Base-by-base conservation (phyloP, 2,888 invertebrate genomes). In the Ormyrus pomaceus region DNA sequence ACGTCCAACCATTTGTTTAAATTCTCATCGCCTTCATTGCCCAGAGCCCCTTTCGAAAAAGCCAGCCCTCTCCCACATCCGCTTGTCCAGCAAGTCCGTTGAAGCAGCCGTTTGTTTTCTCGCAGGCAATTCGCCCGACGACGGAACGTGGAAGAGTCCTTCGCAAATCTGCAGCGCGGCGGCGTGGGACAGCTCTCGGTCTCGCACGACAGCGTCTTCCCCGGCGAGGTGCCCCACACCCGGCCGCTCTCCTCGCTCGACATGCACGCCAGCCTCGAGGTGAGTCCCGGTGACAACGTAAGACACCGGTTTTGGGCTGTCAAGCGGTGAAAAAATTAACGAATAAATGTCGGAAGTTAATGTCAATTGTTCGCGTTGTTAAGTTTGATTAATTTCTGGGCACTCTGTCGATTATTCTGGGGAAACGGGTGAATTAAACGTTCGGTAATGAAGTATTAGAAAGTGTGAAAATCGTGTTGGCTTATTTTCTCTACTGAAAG, bases 201-300 rank as follows among this genome's bases (percentile, higher is more conserved):
- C 87, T 97, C 97, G 45, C 97, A 97, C 91, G 97, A 97, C 92
- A 97, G 97, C 84, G 96, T 97, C 87, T 97, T 97, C 92, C 96
- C 96, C 75, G 96, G 95, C 78, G 95, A 95, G 82, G 90, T 88
- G 69, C 88, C 89, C 55, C 87, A 88, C 69, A 88, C 88, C 74
- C 88, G 90, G 55, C 89, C 90, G 9, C 86, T 90, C 62, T 89
- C 90, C 64, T 88, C 88, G 74, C 83, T 90, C 84, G 88, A 90
- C 83, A 86, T 88, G 70, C 79, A 76, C 74, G 85, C 88, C 64
- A 88, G 88, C 72, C 86, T 89, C 81, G 89, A 90, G 88, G 90
- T 90, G 82, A 81, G 87, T 87, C 50, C 58, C 19, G 19, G 19
- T 19, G 19, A 19, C n/a, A n/a, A n/a, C n/a, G n/a, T n/a, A n/a